phyloP scores from a whole-genome alignment of 2,113 vertebrate species.

The Cheirogaleus medius region DNA sequence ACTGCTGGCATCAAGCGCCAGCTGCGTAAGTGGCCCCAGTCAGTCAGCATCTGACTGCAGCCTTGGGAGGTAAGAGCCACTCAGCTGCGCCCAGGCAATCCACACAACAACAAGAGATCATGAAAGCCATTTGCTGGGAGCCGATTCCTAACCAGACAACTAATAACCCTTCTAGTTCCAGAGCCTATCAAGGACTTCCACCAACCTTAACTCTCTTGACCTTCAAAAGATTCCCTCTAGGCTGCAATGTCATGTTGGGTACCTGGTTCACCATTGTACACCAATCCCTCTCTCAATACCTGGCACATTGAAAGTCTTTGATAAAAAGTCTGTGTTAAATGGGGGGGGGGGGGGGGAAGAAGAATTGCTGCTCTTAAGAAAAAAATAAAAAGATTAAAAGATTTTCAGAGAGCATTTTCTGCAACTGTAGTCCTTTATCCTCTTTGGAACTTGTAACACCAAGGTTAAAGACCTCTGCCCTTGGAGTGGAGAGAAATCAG shows the following conservation, averaged over 20 bases:
- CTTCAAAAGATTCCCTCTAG: background rate
- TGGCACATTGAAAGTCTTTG: background rate
- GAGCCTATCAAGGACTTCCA: background rate
- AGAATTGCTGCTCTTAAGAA: background rate
- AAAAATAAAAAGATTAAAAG: background rate
- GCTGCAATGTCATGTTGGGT: background rate
- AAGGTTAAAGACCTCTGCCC: conserved; percentile 65
- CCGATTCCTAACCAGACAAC: background rate
- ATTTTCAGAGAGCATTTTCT: background rate
- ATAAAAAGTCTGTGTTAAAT: background rate
- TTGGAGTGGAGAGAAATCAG: conserved; percentile 24
- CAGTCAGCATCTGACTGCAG: background rate
- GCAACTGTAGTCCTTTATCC: conserved; percentile 9
- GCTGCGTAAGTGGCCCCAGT: background rate
- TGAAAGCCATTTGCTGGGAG: background rate
- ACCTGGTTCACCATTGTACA: background rate
- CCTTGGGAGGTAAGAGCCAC: background rate
- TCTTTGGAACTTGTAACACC: background rate
- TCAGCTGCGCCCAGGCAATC: background rate
- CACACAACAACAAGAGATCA: background rate
- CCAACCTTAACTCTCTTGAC: background rate
- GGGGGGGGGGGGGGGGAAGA: no score
- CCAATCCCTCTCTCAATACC: background rate
- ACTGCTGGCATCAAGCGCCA: background rate
- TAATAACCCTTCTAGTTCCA: background rate